A percentile compares a stretch with the other conserved stretches of the same genome.
Evolutionary conservation across 2,888 invertebrate species (phyloP).

Genomic region (Stenurella melanura): DNA sequence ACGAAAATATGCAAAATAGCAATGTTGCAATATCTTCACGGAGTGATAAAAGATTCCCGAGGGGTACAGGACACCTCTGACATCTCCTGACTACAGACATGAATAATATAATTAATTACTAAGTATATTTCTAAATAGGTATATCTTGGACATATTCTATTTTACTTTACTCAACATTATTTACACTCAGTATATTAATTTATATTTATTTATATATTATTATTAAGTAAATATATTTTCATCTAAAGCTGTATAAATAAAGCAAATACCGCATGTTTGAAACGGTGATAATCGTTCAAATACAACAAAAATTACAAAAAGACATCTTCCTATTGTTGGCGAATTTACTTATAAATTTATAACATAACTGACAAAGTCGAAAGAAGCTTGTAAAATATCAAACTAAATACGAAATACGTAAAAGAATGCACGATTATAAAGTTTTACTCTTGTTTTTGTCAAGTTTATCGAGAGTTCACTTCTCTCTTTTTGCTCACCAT

Average conservation of each 20-base stretch:
- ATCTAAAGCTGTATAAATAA: not conserved
- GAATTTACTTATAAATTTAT: not conserved
- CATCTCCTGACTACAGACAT: no score
- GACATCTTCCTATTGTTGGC: not conserved
- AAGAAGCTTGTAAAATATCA: not conserved
- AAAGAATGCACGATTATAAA: constrained; percentile 3
- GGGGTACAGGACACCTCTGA: no score
- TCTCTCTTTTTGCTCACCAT: constrained; percentile 23
- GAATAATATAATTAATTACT: no score
- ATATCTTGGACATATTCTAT: no score
- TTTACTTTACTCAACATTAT: no score
- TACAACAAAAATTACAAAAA: not conserved
- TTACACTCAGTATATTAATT: no score
- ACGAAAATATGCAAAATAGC: no score
- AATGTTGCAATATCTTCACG: no score
- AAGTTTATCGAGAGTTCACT: constrained; percentile 11
- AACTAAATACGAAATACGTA: not conserved
- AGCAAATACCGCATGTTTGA: not conserved
- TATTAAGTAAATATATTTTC: no score
- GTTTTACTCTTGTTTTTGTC: constrained; percentile 34
- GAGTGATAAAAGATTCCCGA: no score
- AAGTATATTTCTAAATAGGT: no score
- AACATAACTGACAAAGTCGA: not conserved
- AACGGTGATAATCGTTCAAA: not conserved
- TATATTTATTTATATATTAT: no score